phyloP scores from a whole-genome alignment of 2,888 invertebrate genomes.

The Vesta saturnalis region DNA sequence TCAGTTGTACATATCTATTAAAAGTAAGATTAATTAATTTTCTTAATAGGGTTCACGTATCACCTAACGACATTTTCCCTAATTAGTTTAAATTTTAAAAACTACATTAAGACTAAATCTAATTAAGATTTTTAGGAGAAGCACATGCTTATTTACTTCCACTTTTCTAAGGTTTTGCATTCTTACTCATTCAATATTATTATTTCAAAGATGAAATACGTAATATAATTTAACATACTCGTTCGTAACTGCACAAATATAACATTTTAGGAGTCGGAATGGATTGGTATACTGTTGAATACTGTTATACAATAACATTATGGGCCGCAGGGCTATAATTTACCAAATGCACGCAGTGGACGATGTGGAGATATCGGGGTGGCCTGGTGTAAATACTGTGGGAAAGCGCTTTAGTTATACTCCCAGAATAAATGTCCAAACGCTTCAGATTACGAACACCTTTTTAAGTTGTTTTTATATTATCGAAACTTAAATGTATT shows the following conservation, averaged over 20 bases:
- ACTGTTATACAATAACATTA: conserved; percentile 49
- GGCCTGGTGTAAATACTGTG: conserved; percentile 48
- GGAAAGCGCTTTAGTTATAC: conserved; percentile 41
- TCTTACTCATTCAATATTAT: too few species aligned
- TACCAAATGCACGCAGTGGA: conserved; percentile 45
- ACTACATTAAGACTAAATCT: too few species aligned
- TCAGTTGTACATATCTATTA: neutral
- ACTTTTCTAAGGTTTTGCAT: too few species aligned
- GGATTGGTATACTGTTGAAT: conserved; percentile 40
- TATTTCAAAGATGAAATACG: too few species aligned
- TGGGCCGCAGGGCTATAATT: conserved; percentile 47
- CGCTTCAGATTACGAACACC: conserved; percentile 4
- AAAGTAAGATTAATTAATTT: neutral
- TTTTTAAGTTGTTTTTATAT: neutral
- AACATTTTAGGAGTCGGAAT: conserved; percentile 25
- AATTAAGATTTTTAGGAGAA: too few species aligned
- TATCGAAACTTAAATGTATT: neutral
- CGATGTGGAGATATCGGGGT: conserved; percentile 43
- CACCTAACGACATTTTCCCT: too few species aligned
- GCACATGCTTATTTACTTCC: too few species aligned
- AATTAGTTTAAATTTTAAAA: too few species aligned
- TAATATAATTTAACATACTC: too few species aligned
- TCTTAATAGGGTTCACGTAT: too few species aligned
- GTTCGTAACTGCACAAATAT: too few species aligned
- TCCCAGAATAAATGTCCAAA: conserved; percentile 22